A percentile compares a stretch with the other conserved stretches of the same genome.
phyloP scores from a whole-genome alignment of 2,888 invertebrate genomes.

The Cylindroiulus punctatus region DNA sequence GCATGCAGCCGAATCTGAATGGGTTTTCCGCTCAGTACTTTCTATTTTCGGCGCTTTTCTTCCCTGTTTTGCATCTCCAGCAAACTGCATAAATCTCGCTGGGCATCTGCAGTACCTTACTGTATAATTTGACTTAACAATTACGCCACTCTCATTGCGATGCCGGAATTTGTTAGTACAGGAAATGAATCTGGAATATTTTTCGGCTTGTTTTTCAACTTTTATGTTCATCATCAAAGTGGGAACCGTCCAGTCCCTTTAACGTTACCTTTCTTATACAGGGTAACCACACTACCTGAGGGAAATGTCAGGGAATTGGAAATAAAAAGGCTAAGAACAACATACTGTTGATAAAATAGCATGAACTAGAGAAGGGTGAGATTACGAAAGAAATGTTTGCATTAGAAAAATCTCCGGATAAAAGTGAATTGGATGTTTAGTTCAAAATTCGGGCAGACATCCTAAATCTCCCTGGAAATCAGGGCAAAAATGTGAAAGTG shows the following conservation, averaged over 20 bases:
- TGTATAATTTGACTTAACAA: conserved; percentile 8
- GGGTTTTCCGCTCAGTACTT: not conserved
- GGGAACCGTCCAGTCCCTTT: not conserved
- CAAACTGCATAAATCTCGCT: not conserved
- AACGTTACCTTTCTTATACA: too few relatives aligned
- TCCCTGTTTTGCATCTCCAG: not conserved
- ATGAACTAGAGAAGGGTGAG: too few relatives aligned
- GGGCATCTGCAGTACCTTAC: not conserved
- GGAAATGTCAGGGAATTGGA: too few relatives aligned
- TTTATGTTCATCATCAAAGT: not conserved
- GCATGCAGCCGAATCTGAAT: not conserved
- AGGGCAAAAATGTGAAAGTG: too few relatives aligned
- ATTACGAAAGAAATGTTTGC: too few relatives aligned
- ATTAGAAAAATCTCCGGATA: too few relatives aligned
- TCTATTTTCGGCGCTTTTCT: not conserved
- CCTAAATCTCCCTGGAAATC: too few relatives aligned
- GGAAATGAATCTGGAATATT: not conserved
- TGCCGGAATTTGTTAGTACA: not conserved
- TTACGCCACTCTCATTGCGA: not conserved
- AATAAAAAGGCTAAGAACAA: too few relatives aligned
- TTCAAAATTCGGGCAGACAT: too few relatives aligned
- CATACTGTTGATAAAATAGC: too few relatives aligned
- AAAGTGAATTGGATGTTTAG: too few relatives aligned
- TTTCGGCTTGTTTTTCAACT: not conserved
- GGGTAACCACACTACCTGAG: too few relatives aligned